A percentile compares a stretch with the other conserved stretches of the same genome.
phyloP scores from a whole-genome alignment of 2,888 invertebrate species.

The Aromia moschata region DNA sequence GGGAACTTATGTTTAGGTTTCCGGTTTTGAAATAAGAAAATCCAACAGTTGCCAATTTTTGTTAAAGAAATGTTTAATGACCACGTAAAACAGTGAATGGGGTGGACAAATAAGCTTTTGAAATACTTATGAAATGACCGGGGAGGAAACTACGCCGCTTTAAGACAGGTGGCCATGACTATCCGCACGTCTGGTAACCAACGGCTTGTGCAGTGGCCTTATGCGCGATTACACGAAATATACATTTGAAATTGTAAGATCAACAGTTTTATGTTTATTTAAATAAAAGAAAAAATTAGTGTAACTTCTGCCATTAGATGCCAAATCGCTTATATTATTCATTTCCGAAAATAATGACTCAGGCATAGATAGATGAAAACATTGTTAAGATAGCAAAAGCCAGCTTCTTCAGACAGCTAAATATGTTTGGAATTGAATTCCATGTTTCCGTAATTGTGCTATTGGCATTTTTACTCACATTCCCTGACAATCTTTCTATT shows the following conservation, averaged over 20 bases:
- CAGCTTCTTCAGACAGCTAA: conserved; percentile 31
- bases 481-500: conserved; percentile 35
- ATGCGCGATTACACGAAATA: not conserved
- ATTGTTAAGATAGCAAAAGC: conserved; percentile 28
- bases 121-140: too few relatives aligned
- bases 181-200: too few relatives aligned
- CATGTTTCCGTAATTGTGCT: conserved; percentile 36
- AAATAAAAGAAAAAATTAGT: conserved; percentile 35
- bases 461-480: conserved; percentile 32
- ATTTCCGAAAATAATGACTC: conserved; percentile 38
- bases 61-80: too few relatives aligned
- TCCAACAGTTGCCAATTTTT: too few relatives aligned
- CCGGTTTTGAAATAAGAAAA: too few relatives aligned
- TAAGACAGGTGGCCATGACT: too few relatives aligned
- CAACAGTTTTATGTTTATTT: conserved; percentile 32
- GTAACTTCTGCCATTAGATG: conserved; percentile 41
- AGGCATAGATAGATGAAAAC: conserved; percentile 40
- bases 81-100: too few relatives aligned
- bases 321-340: conserved; percentile 37
- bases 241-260: not conserved
- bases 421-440: conserved; percentile 34
- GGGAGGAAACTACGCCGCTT: too few relatives aligned
- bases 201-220: too few relatives aligned
- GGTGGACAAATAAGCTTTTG: too few relatives aligned
- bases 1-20: too few relatives aligned